Base-by-base conservation (phyloP, 2,113 vertebrate species). In the Melanerpes aurifrons region DNA sequence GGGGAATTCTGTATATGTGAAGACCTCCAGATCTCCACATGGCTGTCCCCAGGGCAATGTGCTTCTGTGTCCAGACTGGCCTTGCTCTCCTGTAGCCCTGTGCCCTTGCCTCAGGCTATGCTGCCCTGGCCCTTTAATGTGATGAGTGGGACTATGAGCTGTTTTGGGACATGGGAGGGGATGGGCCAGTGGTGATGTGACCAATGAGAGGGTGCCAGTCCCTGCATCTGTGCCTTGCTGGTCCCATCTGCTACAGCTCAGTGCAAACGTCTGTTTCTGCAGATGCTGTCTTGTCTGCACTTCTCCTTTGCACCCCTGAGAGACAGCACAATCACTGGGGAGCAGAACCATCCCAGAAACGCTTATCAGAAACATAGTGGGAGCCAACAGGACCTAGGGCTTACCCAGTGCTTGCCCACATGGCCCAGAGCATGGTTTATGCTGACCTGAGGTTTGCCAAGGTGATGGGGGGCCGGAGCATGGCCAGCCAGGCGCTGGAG, bases 371-470 rank as follows among this genome's bases (percentile, higher is more conserved):
- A 17, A 37, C 9, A 1, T 28, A 26, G 43, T 0, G 2, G 43
- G 53, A 89, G 47, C 25, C 61, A 43, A n/a, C 21, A 58, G 22
- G 31, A 57, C 35, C 85, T n/a, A 2, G 47, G 43, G 18, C 50
- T 89, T 63, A 26, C 70, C 35, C 40, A 19, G 21, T 0, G 0
- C 25, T 73, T 5, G 10, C n/a, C 69, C 47, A 70, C 86, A 96
- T 96, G 96, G 93, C 94, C 13, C 92, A 94, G 58, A 75, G 92
- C 1, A 2, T 89, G 73, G 48, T 96, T 48, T 96, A 95, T 12
- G 90, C 93, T n/a, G 96, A 96, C 48, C 62, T 96, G 90, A 94
- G 88, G 66, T 96, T 96, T 83, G 76, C 93, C 80, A 96, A 95
- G 45, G 86, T 74, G 86, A n/a, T 87, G 37, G 82, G 87, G 2